A percentile compares a stretch with the other conserved stretches of the same genome.
phyloP scores from a whole-genome alignment of 2,888 invertebrate genomes.

The Microdon myrmicae region DNA sequence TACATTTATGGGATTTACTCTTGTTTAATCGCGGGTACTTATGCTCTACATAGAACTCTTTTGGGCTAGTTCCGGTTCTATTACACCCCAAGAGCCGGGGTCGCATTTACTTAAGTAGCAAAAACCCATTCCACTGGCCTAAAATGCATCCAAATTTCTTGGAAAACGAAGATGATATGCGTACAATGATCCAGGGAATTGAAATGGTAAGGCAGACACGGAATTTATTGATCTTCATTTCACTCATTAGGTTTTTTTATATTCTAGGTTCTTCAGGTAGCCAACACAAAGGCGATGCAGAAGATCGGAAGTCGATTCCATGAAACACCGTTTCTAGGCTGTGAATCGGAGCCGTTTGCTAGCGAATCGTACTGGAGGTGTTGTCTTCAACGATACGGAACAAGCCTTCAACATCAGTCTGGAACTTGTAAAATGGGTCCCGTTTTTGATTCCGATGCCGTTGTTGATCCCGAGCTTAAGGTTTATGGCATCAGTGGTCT shows the following conservation, averaged over 20 bases:
- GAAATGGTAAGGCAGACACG: constrained; percentile 70
- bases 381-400: constrained; percentile 75
- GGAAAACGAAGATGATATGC: constrained; percentile 76
- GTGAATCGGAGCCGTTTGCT: constrained; percentile 71
- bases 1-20: constrained; percentile 19
- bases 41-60: constrained; percentile 66
- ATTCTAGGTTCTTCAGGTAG: constrained; percentile 70
- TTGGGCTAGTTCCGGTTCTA: constrained; percentile 79
- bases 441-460: constrained; percentile 69
- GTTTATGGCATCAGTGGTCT: constrained; percentile 70
- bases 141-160: constrained; percentile 86
- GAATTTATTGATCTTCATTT: neutral
- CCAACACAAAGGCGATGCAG: constrained; percentile 69
- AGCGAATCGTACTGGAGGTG: constrained; percentile 81
- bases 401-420: constrained; percentile 77
- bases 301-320: constrained; percentile 69
- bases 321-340: constrained; percentile 74
- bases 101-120: constrained; percentile 75
- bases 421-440: constrained; percentile 79
- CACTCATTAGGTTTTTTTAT: constrained; percentile 1
- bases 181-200: constrained; percentile 78
- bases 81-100: constrained; percentile 81
- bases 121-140: constrained; percentile 81
- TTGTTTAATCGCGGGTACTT: neutral
- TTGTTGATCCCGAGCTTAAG: constrained; percentile 73